phyloP scores from a whole-genome alignment of 2,797 vertebrate genomes.

The Rhinatrema bivittatum region DNA sequence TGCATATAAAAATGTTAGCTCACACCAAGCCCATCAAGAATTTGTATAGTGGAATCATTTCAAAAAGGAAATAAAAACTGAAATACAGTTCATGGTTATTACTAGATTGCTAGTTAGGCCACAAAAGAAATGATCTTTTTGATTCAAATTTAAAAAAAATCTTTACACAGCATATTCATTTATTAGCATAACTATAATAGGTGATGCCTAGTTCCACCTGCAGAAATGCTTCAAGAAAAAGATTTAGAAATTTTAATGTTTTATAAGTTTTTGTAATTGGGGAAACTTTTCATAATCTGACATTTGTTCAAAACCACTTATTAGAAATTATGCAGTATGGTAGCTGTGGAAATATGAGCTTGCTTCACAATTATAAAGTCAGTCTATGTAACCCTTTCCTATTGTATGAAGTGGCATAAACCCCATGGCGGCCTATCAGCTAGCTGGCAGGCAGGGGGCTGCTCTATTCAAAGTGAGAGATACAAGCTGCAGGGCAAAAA shows the following conservation, averaged over 20 bases:
- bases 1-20: no score
- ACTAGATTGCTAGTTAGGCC: no score
- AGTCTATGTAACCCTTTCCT: slow-evolving; percentile 92
- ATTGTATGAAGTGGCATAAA: slow-evolving; percentile 99
- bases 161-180: slow-evolving; percentile 38
- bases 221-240: slow-evolving; percentile 61
- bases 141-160: no score
- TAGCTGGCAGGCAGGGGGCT: slow-evolving; percentile 99
- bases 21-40: no score
- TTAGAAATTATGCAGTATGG: slow-evolving; percentile 84
- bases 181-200: slow-evolving; percentile 32
- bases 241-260: slow-evolving; percentile 82
- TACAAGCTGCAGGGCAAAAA: slow-evolving; percentile 99
- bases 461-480: slow-evolving; percentile 99
- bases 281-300: slow-evolving; percentile 97
- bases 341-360: slow-evolving; percentile 93
- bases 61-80: no score
- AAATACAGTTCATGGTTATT: no score
- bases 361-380: slow-evolving; percentile 98
- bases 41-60: no score
- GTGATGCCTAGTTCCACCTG: slow-evolving; percentile 37
- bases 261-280: slow-evolving; percentile 84
- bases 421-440: slow-evolving; percentile 99
- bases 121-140: no score
- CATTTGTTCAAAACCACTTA: slow-evolving; percentile 94